Evolutionary conservation across 2,888 invertebrate genomes (phyloP), one percentile per base, ranked within the genome.

Genomic region (Drosophila silvestris): DNA sequence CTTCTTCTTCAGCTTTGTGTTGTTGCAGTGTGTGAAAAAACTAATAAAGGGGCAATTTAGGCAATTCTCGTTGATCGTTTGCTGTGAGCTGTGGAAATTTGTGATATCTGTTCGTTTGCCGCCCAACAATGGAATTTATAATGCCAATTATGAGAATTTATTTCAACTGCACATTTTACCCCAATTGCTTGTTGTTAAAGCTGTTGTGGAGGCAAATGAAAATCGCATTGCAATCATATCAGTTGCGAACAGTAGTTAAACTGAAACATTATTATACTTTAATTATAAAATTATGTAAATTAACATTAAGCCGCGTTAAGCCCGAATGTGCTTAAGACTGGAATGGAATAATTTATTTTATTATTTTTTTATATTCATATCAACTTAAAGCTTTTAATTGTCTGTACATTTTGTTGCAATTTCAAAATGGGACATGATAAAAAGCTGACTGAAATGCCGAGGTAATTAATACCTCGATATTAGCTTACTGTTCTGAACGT

Each of bases 11-110:
- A 26, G 37, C 50, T 63, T 68, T 66, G 47, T n/a, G n/a, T 54
- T 54, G 32, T 28, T 37, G 28, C 16, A 26, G 91, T 90, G 88
- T 88, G 88, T 89, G 88, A 90, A 88, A 90, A 88, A 89, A 89
- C 87, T 89, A 90, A 88, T 88, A 90, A 88, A 90, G 84, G 74
- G 78, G 81, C 89, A 89, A 88, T 90, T 88, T 90, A 73, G 89
- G 82, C 89, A 86, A 89, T 89, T 79, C 83, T 57, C 73, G 64
- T 77, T 87, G 81, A 83, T 89, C 72, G 84, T 65, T 78, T 41
- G 65, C 57, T 57, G 47, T 64, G 66, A 44, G 41, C 62, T 30
- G 47, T 39, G 66, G 60, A 67, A 68, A 69, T 74, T 68, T 71
- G 58, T 70, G 64, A 73, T 73, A 71, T 69, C 64, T 67, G 56